Percentiles rank a stretch among this genome's conserved stretches.
Conservation (phyloP, 2,888 invertebrate genomes). For the Nomada fucata region DNA sequence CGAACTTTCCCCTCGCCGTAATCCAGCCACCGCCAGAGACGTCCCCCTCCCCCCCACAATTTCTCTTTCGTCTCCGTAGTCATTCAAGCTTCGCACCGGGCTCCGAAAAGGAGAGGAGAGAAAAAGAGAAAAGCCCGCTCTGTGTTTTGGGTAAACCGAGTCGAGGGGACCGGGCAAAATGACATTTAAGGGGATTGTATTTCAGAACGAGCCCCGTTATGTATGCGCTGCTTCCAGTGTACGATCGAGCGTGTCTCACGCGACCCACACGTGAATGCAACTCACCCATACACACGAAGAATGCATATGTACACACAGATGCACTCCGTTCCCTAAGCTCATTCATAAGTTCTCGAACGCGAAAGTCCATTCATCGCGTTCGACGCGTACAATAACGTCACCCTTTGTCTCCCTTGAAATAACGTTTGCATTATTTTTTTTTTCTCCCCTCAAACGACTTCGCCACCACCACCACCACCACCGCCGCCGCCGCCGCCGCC, state of each 20-base stretch:
- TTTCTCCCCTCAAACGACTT: slow-evolving; percentile 7
- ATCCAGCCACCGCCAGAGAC: not conserved
- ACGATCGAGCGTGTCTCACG: slow-evolving; percentile 25
- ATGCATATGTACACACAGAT: slow-evolving; percentile 39
- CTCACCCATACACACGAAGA: not conserved
- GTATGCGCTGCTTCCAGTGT: not conserved
- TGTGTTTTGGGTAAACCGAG: slow-evolving; percentile 30
- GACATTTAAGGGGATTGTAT: slow-evolving; percentile 42
- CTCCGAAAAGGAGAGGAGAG: not conserved
- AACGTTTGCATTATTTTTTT: slow-evolving; percentile 42
- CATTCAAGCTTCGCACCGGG: not conserved
- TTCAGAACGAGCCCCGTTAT: slow-evolving; percentile 15
- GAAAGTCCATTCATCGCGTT: slow-evolving; percentile 62
- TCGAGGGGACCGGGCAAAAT: not conserved
- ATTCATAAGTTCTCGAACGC: slow-evolving; percentile 74
- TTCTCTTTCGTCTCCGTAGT: not conserved
- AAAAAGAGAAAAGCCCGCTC: not conserved
- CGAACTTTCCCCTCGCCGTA: slow-evolving; percentile 16
- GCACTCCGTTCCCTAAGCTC: slow-evolving; percentile 67
- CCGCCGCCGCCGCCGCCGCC: not conserved
- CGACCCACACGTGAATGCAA: slow-evolving; percentile 11
- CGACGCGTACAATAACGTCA: slow-evolving; percentile 51
- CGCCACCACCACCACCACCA: not conserved
- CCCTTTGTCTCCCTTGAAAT: slow-evolving; percentile 55
- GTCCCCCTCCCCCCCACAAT: not conserved